Evolutionary conservation across 2,113 vertebrate species (phyloP).

Genomic region (Austrofundulus limnaeus): DNA sequence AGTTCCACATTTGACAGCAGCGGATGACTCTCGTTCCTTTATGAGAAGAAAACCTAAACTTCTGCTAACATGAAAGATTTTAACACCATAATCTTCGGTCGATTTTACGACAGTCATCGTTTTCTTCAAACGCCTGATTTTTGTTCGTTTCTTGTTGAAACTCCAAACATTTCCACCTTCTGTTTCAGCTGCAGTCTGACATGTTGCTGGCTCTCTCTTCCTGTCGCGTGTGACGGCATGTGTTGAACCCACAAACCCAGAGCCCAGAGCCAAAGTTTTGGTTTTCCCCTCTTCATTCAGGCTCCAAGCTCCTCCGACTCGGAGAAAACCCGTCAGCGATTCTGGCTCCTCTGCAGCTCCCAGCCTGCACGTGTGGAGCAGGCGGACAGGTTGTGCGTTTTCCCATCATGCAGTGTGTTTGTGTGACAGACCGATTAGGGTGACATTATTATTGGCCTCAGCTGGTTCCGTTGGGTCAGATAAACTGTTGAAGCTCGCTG

Average conservation of each 20-base stretch:
- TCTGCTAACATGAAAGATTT: background rate
- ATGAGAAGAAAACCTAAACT: background rate
- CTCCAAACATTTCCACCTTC: background rate
- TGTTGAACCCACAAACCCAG: slow-evolving; percentile 26
- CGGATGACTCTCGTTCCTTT: background rate
- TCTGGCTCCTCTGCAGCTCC: slow-evolving; percentile 30
- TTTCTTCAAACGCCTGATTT: background rate
- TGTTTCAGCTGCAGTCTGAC: slow-evolving; percentile 14
- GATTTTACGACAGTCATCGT: too few species aligned
- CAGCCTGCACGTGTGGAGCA: slow-evolving; percentile 40
- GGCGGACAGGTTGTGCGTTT: slow-evolving; percentile 9
- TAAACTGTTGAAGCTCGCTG: background rate
- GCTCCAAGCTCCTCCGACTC: background rate
- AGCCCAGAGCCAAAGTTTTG: slow-evolving; percentile 10
- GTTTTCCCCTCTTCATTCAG: slow-evolving; percentile 1
- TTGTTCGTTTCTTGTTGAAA: background rate
- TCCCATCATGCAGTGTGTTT: slow-evolving; percentile 35
- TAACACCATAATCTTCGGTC: too few species aligned
- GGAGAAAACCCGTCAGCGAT: slow-evolving; percentile 47
- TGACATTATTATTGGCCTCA: background rate
- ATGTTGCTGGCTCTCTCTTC: slow-evolving; percentile 4
- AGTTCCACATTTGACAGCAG: background rate
- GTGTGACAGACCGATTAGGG: background rate
- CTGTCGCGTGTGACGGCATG: slow-evolving; percentile 44
- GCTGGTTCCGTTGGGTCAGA: slow-evolving; percentile 1